These are phyloP conservation scores for Ceryle rudis DNA, from an alignment of 2,797 vertebrate genomes.

Conservation along the genomic window DNA sequence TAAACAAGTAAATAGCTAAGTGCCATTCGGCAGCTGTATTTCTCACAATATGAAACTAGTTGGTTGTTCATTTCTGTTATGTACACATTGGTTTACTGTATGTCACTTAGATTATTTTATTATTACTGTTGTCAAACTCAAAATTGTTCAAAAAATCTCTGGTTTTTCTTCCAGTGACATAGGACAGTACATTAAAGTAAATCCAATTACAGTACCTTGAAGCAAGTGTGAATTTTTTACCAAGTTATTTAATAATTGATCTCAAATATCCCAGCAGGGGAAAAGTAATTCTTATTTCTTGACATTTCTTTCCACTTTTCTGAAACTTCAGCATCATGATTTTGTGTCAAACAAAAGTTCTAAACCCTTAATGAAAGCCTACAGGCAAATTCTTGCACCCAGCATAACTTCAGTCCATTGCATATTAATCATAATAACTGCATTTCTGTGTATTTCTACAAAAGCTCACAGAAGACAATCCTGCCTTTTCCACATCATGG, in stretches of 20 bases:
- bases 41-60: background rate
- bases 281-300: background rate
- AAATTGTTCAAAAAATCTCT: background rate
- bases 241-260: constrained; percentile 40
- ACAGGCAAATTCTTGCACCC: background rate
- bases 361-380: background rate
- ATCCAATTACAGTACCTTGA: constrained; percentile 10
- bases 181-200: background rate
- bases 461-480: background rate
- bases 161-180: background rate
- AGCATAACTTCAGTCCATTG: background rate
- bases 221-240: constrained; percentile 26
- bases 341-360: background rate
- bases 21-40: background rate
- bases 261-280: background rate
- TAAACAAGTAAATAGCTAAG: background rate
- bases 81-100: background rate
- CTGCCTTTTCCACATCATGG: background rate
- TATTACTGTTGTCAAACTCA: background rate
- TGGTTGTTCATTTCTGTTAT: background rate
- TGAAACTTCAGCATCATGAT: background rate
- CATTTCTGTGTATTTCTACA: constrained; percentile 11
- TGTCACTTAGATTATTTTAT: background rate
- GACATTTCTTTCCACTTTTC: background rate
- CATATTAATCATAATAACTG: constrained; percentile 24